A percentile compares a stretch with the other conserved stretches of the same genome.
These are phyloP conservation scores for Ylistrum balloti DNA, from an alignment of 1,140 invertebrate genomes.

Conservation along the genomic window DNA sequence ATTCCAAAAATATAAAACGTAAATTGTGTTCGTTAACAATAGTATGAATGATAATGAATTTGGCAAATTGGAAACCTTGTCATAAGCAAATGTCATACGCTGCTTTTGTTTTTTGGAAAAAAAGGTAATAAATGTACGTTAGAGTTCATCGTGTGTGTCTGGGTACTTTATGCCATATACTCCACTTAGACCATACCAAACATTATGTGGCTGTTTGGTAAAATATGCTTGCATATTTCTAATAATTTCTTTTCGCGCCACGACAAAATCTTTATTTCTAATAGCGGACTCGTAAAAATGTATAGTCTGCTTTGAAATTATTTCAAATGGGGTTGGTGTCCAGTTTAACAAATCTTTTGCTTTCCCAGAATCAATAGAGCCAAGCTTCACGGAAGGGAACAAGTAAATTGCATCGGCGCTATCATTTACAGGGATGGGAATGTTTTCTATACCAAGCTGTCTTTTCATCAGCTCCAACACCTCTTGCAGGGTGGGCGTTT, in stretches of 20 bases:
- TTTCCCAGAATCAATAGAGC: conserved; percentile 81
- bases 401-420: conserved; percentile 75
- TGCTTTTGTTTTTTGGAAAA: no score
- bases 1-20: no score
- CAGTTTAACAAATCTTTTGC: conserved; percentile 79
- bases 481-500: conserved; percentile 76
- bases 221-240: conserved; percentile 72
- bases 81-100: no score
- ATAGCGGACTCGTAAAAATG: conserved; percentile 82
- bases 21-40: no score
- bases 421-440: conserved; percentile 69
- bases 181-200: conserved; percentile 66
- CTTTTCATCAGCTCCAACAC: conserved; percentile 76
- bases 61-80: no score
- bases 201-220: conserved; percentile 64
- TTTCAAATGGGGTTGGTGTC: conserved; percentile 78
- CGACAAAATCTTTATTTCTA: conserved; percentile 57
- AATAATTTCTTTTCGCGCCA: conserved; percentile 69
- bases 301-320: conserved; percentile 79
- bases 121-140: neutral
- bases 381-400: conserved; percentile 83
- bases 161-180: conserved; percentile 67
- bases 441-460: conserved; percentile 68
- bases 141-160: conserved; percentile 69
- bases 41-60: no score